phyloP scores from a whole-genome alignment of 2,113 vertebrate genomes.

The Podarcis muralis region DNA sequence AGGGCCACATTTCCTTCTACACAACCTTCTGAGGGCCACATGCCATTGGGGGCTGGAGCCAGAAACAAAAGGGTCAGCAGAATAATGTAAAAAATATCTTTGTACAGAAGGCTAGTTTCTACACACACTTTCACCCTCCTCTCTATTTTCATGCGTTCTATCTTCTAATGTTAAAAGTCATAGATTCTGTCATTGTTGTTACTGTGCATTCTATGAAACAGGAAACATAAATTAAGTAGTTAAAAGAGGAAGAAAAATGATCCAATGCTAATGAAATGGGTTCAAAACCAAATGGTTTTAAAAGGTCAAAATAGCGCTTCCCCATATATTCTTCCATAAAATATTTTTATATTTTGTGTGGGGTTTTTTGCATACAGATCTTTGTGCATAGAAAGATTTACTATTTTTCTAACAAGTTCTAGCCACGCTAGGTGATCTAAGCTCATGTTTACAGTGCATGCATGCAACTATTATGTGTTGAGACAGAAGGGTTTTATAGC shows the following conservation, averaged over 20 bases:
- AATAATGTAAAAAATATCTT: no score
- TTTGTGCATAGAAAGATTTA: background rate
- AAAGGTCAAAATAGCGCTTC: background rate
- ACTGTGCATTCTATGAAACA: background rate
- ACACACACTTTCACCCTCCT: no score
- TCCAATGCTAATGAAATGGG: background rate
- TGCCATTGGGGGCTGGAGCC: no score
- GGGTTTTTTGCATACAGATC: background rate
- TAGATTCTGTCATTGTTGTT: background rate
- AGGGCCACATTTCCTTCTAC: no score
- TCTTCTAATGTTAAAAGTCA: background rate
- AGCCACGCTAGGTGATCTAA: constrained; percentile 3
- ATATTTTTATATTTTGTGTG: no score
- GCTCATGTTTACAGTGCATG: background rate
- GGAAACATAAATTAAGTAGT: background rate
- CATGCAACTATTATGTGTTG: background rate
- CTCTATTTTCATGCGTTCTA: no score
- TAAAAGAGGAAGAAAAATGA: background rate
- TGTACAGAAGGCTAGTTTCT: no score
- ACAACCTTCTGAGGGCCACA: no score
- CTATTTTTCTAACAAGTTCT: background rate
- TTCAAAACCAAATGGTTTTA: background rate
- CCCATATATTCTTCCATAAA: no score
- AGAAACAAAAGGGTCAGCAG: no score
- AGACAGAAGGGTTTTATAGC: constrained; percentile 22